Evolutionary conservation across 2,797 vertebrate genomes (phyloP), one percentile per base, ranked within the genome.

Genomic region (Sciurus vulgaris): DNA sequence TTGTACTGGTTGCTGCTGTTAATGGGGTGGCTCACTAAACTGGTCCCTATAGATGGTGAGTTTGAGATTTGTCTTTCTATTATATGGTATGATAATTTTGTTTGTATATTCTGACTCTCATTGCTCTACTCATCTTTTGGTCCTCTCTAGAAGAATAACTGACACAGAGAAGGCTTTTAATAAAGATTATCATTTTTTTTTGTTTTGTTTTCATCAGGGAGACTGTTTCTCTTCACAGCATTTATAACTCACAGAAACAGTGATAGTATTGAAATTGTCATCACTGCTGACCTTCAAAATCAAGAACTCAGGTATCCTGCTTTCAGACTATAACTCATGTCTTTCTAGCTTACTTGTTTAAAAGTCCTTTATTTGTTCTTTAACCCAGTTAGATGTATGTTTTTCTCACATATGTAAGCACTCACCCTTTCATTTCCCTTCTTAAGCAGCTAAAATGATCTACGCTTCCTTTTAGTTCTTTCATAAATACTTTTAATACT

Each of bases 391-490:
- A 14, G 17, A 74, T 4, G 0, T 69, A 7, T n/a, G 61, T 74
- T 93, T 84, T 65, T 72, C 51, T 81, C 41, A 67, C 18, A 35
- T 76, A 49, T 2, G 1, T 67, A 38, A 47, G 15, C 8, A 22
- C 59, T 3, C 5, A 3, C 4, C 4, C 13, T 28, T 70, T 84
- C 2, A 72, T n/a, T 91, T 65, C 14, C 28, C 30, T 67, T 24
- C 14, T 67, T 84, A 24, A 35, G 47, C 15, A 87, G 2, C 26
- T 73, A 24, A 89, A 28, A n/a, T 76, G 28, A 89, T 15, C 44
- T 92, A 51, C 59, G 13, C 44, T 89, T 95, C 54, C 26, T 54
- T 56, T n/a, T 76, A 74, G 20, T 86, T 96, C 20, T 90, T 67
- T 78, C 54, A 15, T 7, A 65, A 65, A 72, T 65, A 88, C 51